phyloP scores from a whole-genome alignment of 2,797 vertebrate genomes.

The Alcedo atthis region DNA sequence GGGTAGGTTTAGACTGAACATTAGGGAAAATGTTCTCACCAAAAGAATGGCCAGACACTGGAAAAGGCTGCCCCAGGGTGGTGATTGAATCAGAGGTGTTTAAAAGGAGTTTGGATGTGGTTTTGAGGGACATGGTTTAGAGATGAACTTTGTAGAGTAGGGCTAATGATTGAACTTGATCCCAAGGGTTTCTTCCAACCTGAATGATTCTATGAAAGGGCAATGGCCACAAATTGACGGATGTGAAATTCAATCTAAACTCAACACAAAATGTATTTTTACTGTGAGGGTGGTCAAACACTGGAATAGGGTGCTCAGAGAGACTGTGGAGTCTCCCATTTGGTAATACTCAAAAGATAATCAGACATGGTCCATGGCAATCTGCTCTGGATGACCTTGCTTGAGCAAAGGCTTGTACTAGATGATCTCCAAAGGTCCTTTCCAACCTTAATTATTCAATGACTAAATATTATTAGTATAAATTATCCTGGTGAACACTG shows the following conservation, averaged over 20 bases:
- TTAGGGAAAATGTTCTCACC: no score
- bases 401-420: background rate
- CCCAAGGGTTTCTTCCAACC: no score
- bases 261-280: background rate
- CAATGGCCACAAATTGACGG: background rate
- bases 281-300: background rate
- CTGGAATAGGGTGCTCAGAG: background rate
- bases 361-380: background rate
- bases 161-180: no score
- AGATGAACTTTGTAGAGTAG: no score
- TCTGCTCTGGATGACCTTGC: background rate
- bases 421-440: background rate
- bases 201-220: no score
- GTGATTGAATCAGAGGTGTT: no score
- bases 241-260: background rate
- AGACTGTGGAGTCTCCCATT: background rate
- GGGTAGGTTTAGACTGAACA: no score
- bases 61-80: no score
- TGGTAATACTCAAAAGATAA: background rate
- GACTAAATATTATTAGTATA: background rate
- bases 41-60: no score
- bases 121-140: no score
- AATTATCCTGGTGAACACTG: background rate
- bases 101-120: no score
- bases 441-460: background rate